phyloP scores from a whole-genome alignment of 2,888 invertebrate genomes.

The Spodoptera littoralis region DNA sequence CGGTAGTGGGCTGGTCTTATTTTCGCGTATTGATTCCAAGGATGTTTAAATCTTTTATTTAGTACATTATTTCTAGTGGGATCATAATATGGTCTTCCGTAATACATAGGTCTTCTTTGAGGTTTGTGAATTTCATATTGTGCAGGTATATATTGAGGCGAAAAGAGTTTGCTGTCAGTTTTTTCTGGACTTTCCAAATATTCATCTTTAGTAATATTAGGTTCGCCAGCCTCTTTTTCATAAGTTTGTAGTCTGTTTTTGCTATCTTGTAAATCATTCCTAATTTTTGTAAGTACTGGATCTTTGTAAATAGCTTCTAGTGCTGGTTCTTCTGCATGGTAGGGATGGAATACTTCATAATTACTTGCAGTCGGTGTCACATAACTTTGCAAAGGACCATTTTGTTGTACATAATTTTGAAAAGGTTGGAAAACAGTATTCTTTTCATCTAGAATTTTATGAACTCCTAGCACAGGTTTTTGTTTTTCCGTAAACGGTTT shows the following conservation, averaged over 20 bases:
- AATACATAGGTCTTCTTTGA: slow-evolving; percentile 79
- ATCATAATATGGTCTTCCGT: slow-evolving; percentile 64
- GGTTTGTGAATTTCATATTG: slow-evolving; percentile 80
- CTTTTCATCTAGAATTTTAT: slow-evolving; percentile 69
- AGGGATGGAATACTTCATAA: slow-evolving; percentile 83
- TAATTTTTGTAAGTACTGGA: slow-evolving; percentile 76
- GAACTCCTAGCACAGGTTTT: slow-evolving; percentile 75
- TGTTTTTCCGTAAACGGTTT: slow-evolving; percentile 70
- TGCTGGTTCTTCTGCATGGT: slow-evolving; percentile 78
- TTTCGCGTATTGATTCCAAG: slow-evolving; percentile 81
- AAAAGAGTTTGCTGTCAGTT: slow-evolving; percentile 75
- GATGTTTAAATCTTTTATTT: slow-evolving; percentile 80
- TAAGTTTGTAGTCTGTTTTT: slow-evolving; percentile 75
- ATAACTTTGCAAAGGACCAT: slow-evolving; percentile 55
- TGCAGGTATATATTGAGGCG: slow-evolving; percentile 75
- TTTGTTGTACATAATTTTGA: slow-evolving; percentile 70
- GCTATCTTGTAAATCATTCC: slow-evolving; percentile 72
- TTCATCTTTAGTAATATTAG: slow-evolving; percentile 74
- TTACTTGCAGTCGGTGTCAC: slow-evolving; percentile 70
- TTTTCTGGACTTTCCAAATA: slow-evolving; percentile 78
- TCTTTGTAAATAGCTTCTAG: slow-evolving; percentile 78
- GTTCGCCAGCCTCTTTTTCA: slow-evolving; percentile 75
- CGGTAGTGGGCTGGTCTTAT: slow-evolving; percentile 80
- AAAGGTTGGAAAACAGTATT: slow-evolving; percentile 68
- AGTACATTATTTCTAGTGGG: slow-evolving; percentile 71